Evolutionary conservation across 2,113 vertebrate genomes (phyloP), one percentile per base, ranked within the genome.

Genomic region (Syngnathus scovelli): DNA sequence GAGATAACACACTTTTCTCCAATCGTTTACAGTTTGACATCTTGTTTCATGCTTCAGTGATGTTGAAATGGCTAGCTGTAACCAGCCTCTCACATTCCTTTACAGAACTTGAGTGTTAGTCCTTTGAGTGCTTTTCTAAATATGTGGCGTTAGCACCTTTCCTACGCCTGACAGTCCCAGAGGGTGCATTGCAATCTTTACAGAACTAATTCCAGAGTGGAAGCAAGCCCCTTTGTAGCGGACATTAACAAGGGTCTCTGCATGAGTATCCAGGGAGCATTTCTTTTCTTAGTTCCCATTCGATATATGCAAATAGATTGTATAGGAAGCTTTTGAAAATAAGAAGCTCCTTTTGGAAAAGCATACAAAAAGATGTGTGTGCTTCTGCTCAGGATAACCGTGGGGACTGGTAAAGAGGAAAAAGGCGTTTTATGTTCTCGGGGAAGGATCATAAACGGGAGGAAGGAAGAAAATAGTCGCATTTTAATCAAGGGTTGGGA

Each of bases 21-120:
- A 62, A 27, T 44, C 21, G 41, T 62, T 62, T 62, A 62, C 39
- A 23, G 61, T 62, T 62, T 62, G 61, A 46, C 61, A 62, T 62
- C 39, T 46, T 62, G 61, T 62, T 62, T 62, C 61, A 62, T 16
- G 61, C 61, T 62, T 27, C n/a, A 7, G 61, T 44, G 61, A 44
- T 2, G n/a, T 21, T 23, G 37, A 44, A 62, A 62, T 62, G 11
- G 21, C 11, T 11, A 62, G 39, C 6, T 36, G 59, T 62, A 62
- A 62, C 61, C 61, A 27, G 21, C n/a, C 41, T 23, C 61, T 62
- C 39, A 3, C n/a, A 27, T 44, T 62, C 39, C 39, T 15, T 61
- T 15, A 13, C 61, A 62, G 21, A 62, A 62, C n/a, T 62, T 21
- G n/a, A 13, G 60, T 15, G 54, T 33, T 33, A 36, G 55, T 58